phyloP scores from a whole-genome alignment of 2,888 invertebrate genomes.

The Eupithecia subumbrata region DNA sequence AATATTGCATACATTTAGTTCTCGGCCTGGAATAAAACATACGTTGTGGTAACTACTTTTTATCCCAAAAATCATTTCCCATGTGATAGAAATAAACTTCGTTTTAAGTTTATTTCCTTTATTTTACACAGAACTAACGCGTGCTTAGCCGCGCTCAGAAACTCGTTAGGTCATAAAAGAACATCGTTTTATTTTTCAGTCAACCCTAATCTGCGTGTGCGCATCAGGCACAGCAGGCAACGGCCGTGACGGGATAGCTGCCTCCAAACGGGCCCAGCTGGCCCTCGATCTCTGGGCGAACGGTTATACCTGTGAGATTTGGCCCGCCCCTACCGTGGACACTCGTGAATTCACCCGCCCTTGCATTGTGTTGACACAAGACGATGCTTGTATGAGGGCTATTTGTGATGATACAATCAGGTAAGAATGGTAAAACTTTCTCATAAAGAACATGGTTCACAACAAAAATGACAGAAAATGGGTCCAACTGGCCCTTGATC shows the following conservation, averaged over 20 bases:
- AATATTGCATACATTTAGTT: no score
- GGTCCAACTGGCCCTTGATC: constrained; percentile 60
- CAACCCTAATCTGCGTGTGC: constrained; percentile 61
- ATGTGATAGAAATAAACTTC: no score
- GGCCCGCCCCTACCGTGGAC: constrained; percentile 49
- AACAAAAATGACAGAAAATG: no score
- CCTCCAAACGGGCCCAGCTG: constrained; percentile 55
- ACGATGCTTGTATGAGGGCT: constrained; percentile 53
- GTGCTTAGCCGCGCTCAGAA: no score
- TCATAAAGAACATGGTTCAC: no score
- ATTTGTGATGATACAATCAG: constrained; percentile 54
- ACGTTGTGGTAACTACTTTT: no score
- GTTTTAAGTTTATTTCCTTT: no score
- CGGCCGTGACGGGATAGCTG: constrained; percentile 57
- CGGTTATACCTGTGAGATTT: constrained; percentile 80
- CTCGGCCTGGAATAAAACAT: no score
- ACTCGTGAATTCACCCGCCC: constrained; percentile 59
- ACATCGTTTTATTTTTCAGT: constrained; percentile 47
- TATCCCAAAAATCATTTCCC: no score
- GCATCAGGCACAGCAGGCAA: constrained; percentile 61
- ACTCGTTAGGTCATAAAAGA: no score
- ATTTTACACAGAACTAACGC: no score
- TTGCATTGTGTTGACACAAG: constrained; percentile 54
- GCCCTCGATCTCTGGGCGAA: constrained; percentile 87
- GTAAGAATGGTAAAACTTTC: constrained; percentile 23